Percentiles rank a stretch among this genome's conserved stretches.
phyloP scores from a whole-genome alignment of 2,888 invertebrate species.

The Cremastinae sp. region DNA sequence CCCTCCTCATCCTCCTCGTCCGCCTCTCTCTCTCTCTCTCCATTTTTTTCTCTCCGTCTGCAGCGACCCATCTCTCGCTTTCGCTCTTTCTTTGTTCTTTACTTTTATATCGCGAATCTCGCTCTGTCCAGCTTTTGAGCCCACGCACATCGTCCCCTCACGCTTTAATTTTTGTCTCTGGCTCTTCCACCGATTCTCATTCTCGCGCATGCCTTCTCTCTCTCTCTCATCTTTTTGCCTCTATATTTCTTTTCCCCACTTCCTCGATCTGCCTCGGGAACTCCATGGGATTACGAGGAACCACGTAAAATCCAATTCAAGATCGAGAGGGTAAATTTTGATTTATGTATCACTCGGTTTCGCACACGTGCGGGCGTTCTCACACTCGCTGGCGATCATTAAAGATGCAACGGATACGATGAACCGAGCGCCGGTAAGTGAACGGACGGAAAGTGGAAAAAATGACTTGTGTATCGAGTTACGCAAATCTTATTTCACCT shows the following conservation, averaged over 20 bases:
- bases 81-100: too few species aligned
- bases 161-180: slow-evolving; percentile 26
- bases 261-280: too few species aligned
- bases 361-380: too few species aligned
- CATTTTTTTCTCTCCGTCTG: slow-evolving; percentile 46
- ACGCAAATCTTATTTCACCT: too few species aligned
- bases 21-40: slow-evolving; percentile 44
- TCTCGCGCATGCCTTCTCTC: slow-evolving; percentile 40
- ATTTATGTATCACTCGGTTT: slow-evolving; percentile 1
- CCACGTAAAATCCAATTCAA: not conserved
- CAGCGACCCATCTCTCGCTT: slow-evolving; percentile 24
- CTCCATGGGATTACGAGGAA: slow-evolving; percentile 4
- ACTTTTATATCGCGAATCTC: too few species aligned
- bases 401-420: too few species aligned
- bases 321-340: slow-evolving; percentile 14
- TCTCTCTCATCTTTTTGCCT: slow-evolving; percentile 40
- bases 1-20: too few species aligned
- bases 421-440: too few species aligned
- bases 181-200: slow-evolving; percentile 20
- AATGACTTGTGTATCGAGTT: too few species aligned
- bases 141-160: slow-evolving; percentile 21
- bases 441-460: too few species aligned
- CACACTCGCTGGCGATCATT: too few species aligned
- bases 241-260: slow-evolving; percentile 37
- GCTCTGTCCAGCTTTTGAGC: too few species aligned